Evolutionary conservation across 1,140 invertebrate genomes (phyloP), one percentile per base, ranked within the genome.

Genomic region (Anadara kagoshimensis): DNA sequence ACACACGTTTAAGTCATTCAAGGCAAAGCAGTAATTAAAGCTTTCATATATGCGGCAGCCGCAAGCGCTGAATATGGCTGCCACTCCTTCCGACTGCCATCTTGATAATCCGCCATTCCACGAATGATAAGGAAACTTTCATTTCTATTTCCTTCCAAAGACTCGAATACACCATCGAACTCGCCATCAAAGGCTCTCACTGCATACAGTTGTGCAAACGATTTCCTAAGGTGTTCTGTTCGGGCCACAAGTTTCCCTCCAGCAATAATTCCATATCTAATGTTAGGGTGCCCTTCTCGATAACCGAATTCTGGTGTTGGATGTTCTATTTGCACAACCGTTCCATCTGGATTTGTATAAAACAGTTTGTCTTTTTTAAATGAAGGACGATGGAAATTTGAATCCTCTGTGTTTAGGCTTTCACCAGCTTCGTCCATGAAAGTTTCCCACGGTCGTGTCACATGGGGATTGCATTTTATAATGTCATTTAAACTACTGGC

Each of bases 61-160:
- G 94, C 93, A 2, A 99, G 90, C 0, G 96, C 93, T 0, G 97
- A 94, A 88, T 96, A 97, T 0, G 96, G 95, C 86, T 98, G 97
- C 97, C 97, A 99, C 83, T 98, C 96, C 83, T 96, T 95, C 62
- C 94, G 94, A 0, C 93, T 95, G 7, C 98, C 98, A 85, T 99
- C 97, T 84, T 94, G 94, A 88, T 99, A 99, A 89, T 99, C 98
- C 11, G 96, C 93, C 79, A 99, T 96, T 70, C 98, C 95, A 85
- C 93, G 88, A 69, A 94, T 90, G 36, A 93, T 84, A 1, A 97
- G 91, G 88, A 92, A 94, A 74, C 91, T 91, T 77, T 99, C 96
- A 80, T 97, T 94, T 75, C 97, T 93, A 87, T 98, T 99, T 16
- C 98, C 98, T 69, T 96, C 93, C 75, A 99, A 83, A 0, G 90